phyloP scores from a whole-genome alignment of 2,888 invertebrate species.

The Eristalis intricaria region DNA sequence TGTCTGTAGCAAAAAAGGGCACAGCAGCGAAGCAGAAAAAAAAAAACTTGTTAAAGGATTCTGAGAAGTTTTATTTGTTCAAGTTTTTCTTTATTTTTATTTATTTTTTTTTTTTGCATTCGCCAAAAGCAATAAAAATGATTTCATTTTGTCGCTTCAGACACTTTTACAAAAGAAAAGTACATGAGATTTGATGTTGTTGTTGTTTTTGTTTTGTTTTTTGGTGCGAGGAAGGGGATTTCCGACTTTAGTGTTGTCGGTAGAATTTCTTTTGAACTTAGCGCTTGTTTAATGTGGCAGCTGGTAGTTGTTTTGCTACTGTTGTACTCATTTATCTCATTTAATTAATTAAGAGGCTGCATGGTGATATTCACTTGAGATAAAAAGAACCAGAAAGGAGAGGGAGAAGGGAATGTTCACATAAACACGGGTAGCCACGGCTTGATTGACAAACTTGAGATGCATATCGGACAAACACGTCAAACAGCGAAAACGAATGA shows the following conservation, averaged over 20 bases:
- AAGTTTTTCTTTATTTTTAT: constrained; percentile 5
- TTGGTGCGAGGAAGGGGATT: constrained; percentile 17
- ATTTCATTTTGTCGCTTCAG: constrained; percentile 66
- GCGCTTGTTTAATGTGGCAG: constrained; percentile 39
- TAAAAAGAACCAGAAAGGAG: constrained; percentile 32
- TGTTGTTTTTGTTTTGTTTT: constrained; percentile 8
- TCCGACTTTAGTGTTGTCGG: constrained; percentile 57
- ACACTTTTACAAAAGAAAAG: constrained; percentile 54
- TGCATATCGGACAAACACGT: constrained; percentile 62
- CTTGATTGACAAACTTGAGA: constrained; percentile 71
- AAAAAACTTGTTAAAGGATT: constrained; percentile 59
- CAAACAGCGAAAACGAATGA: constrained; percentile 14
- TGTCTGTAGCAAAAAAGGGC: constrained; percentile 35
- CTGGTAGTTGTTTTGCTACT: constrained; percentile 45
- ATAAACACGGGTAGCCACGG: constrained; percentile 51
- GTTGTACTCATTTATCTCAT: constrained; percentile 67
- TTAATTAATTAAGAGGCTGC: constrained; percentile 71
- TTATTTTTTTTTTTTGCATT: constrained; percentile 2
- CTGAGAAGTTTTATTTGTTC: constrained; percentile 22
- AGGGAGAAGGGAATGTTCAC: constrained; percentile 9
- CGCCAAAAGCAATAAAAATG: constrained; percentile 59
- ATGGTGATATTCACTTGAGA: constrained; percentile 65
- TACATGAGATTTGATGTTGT: constrained; percentile 36
- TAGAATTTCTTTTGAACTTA: constrained; percentile 67
- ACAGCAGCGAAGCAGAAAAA: not conserved